phyloP scores from a whole-genome alignment of 2,888 invertebrate species.

The Morpho deidamia region DNA sequence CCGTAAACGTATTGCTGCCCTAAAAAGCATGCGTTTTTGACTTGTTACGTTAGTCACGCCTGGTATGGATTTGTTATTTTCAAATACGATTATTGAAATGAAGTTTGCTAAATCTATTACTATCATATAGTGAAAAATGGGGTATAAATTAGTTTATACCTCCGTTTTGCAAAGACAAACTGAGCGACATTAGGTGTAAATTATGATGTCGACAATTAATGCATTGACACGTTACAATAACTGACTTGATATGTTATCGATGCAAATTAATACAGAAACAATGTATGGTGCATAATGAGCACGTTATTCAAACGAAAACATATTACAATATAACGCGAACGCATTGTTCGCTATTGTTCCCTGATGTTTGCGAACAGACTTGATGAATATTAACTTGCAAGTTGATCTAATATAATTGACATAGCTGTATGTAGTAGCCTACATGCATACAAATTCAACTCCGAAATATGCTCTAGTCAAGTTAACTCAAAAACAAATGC shows the following conservation, averaged over 20 bases:
- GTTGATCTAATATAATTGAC: slow-evolving; percentile 23
- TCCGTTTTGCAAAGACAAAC: too few species aligned
- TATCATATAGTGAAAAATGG: too few species aligned
- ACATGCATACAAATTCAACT: background rate
- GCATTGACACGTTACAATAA: slow-evolving; percentile 26
- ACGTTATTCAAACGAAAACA: slow-evolving; percentile 22
- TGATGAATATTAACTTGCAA: slow-evolving; percentile 28
- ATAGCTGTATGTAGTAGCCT: background rate
- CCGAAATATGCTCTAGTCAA: too few species aligned
- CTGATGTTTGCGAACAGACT: slow-evolving; percentile 22
- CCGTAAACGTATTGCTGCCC: too few species aligned
- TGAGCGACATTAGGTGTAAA: slow-evolving; percentile 8
- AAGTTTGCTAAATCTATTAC: too few species aligned
- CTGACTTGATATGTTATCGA: slow-evolving; percentile 28
- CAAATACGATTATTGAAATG: background rate
- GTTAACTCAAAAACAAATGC: too few species aligned
- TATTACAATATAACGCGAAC: slow-evolving; percentile 18
- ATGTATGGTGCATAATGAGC: slow-evolving; percentile 24
- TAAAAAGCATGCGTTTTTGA: too few species aligned
- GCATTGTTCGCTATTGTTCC: slow-evolving; percentile 24
- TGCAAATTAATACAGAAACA: slow-evolving; percentile 23
- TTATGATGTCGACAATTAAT: slow-evolving; percentile 11
- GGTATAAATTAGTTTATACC: too few species aligned
- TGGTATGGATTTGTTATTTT: background rate
- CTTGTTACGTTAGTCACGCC: too few species aligned